A percentile compares a stretch with the other conserved stretches of the same genome.
Conservation (phyloP, 2,888 invertebrate genomes). For the Tinea semifulvella region DNA sequence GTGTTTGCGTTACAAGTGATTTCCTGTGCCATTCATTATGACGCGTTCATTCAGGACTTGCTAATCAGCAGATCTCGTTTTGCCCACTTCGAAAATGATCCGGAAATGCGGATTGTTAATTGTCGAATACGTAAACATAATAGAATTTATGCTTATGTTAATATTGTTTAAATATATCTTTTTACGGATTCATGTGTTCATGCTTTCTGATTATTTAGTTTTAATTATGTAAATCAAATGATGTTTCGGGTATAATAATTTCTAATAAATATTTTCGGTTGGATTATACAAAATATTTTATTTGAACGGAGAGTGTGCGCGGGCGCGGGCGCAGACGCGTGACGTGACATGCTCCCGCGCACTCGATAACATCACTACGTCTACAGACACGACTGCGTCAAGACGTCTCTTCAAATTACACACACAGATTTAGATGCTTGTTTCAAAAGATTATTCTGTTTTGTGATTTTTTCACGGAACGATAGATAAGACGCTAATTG, state of each 20-base stretch:
- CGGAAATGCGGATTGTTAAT: constrained; percentile 30
- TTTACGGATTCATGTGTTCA: constrained; percentile 9
- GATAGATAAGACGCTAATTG: neutral
- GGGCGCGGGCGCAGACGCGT: constrained; percentile 35
- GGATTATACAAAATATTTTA: constrained; percentile 29
- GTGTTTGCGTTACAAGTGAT: constrained; percentile 24
- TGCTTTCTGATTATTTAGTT: constrained; percentile 11
- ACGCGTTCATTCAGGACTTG: constrained; percentile 28
- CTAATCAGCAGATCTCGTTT: constrained; percentile 28
- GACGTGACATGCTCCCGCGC: constrained; percentile 30
- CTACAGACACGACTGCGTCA: constrained; percentile 12
- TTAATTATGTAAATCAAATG: constrained; percentile 11
- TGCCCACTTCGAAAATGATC: constrained; percentile 21
- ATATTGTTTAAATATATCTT: constrained; percentile 9
- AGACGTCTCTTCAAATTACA: constrained; percentile 15
- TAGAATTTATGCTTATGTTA: constrained; percentile 9
- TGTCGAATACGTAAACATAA: constrained; percentile 20
- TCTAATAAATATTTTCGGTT: constrained; percentile 13
- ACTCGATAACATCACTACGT: constrained; percentile 33
- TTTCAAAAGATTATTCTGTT: constrained; percentile 5
- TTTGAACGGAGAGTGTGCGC: constrained; percentile 24
- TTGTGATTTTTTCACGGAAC: neutral
- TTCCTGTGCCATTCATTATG: constrained; percentile 41
- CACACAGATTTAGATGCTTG: constrained; percentile 13
- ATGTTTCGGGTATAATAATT: constrained; percentile 4